Conservation (phyloP, 2,113 vertebrate genomes). For the Coreoperca whiteheadi region DNA sequence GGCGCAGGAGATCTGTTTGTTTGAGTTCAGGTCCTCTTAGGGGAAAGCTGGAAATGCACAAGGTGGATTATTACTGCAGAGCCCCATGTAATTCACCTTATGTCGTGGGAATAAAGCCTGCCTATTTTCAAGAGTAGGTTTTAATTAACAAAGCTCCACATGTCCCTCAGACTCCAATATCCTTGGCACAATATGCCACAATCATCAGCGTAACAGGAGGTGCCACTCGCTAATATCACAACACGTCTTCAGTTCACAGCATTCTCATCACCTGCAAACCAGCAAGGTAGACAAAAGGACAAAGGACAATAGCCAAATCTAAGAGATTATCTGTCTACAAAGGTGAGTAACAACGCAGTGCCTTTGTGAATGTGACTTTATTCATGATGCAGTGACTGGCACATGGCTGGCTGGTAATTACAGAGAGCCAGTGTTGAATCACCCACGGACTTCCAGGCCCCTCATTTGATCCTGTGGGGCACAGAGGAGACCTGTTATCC, state of each 20-base stretch:
- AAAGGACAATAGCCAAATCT: slow-evolving; percentile 55
- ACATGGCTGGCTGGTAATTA: slow-evolving; percentile 71
- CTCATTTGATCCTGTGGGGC: slow-evolving; percentile 58
- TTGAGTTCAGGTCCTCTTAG: not conserved
- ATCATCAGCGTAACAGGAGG: slow-evolving; percentile 49
- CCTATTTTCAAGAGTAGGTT: slow-evolving; percentile 65
- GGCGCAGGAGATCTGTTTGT: not conserved
- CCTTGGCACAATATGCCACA: slow-evolving; percentile 47
- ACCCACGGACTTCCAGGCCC: slow-evolving; percentile 58
- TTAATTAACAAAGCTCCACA: slow-evolving; percentile 76
- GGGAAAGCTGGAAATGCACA: slow-evolving; percentile 45
- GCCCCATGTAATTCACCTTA: slow-evolving; percentile 53
- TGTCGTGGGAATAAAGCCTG: slow-evolving; percentile 67
- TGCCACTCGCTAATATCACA: slow-evolving; percentile 41
- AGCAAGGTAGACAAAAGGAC: slow-evolving; percentile 33
- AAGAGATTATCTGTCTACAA: slow-evolving; percentile 44
- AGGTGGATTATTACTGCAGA: slow-evolving; percentile 58
- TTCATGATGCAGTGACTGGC: slow-evolving; percentile 54
- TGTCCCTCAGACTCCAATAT: slow-evolving; percentile 62
- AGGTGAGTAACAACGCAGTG: slow-evolving; percentile 57
- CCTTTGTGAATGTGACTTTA: slow-evolving; percentile 56
- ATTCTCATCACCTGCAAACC: slow-evolving; percentile 25
- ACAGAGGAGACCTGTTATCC: slow-evolving; percentile 62
- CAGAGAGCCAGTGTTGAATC: slow-evolving; percentile 71
- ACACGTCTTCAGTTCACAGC: slow-evolving; percentile 21